Evolutionary conservation across 2,113 vertebrate genomes (phyloP), one percentile per base, ranked within the genome.

Genomic region (Urocitellus parryii): DNA sequence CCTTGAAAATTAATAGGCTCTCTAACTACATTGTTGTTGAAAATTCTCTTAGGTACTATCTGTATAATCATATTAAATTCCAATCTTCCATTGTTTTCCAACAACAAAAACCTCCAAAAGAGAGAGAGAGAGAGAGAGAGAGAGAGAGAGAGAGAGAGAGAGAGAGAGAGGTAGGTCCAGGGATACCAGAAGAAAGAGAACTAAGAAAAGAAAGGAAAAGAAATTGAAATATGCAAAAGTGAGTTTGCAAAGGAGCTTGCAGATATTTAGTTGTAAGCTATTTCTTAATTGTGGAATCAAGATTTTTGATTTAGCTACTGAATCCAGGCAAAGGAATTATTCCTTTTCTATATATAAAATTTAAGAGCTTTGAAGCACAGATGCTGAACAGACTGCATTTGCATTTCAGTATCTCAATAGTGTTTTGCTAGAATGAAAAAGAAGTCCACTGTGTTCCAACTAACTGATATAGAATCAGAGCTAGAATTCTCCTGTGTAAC

Each of bases 331-430:
- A 89, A 93, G 34, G 25, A 91, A 83, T 63, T 53, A 83, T 61
- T 24, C 5, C 14, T 76, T 77, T 83, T 81, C 48, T 70, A 5
- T 79, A 91, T 95, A 77, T 24, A 91, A 94, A 91, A 87, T 51
- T 34, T 61, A 83, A 80, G 65, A 1, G 0, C 70, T 84, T 67
- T 74, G 56, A 85, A 81, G 53, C 51, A 73, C 67, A 86, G 91
- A 51, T 70, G 48, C 84, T 77, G 25, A 94, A 56, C 42, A 84
- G 70, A 87, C 29, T 76, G 48, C 13, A 37, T 91, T 85, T 87
- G 14, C 4, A 37, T 34, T 86, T 93, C 72, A 7, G 48, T 8
- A 2, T 70, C 42, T 89, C 61, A 76, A 42, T 20, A 61, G 14
- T 22, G 0, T 48, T 83, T 90, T 32, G 24, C 14, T 32, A 48